Conservation (phyloP, 2,113 vertebrate species). For the Tor tambroides region DNA sequence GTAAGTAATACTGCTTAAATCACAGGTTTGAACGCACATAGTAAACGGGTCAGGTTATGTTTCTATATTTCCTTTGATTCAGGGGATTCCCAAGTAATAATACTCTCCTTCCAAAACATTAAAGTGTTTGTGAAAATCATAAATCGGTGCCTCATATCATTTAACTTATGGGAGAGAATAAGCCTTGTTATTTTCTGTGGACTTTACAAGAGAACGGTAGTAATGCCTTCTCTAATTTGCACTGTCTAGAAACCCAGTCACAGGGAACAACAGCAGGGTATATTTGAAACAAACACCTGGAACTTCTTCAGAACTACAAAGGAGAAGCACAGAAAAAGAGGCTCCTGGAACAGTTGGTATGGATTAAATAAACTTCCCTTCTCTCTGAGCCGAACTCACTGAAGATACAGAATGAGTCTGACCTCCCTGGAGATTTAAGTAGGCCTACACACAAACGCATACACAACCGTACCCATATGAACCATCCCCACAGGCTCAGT, state of each 20-base stretch:
- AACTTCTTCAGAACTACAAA: conserved; percentile 54
- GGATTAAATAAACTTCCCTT: conserved; percentile 49
- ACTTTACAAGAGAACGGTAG: conserved; percentile 42
- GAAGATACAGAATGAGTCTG: conserved; percentile 42
- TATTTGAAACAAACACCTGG: conserved; percentile 59
- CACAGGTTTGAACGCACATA: background rate
- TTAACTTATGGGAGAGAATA: conserved; percentile 21
- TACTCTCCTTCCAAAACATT: background rate
- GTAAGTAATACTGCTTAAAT: background rate
- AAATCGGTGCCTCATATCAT: background rate
- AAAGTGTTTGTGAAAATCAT: background rate
- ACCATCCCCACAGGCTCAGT: conserved; percentile 28
- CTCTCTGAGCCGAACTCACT: conserved; percentile 11
- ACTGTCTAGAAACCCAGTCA: conserved; percentile 36
- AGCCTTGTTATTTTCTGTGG: conserved; percentile 33
- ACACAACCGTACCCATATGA: conserved; percentile 27
- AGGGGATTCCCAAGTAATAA: background rate
- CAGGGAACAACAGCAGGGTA: conserved; percentile 28
- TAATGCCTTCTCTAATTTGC: conserved; percentile 44
- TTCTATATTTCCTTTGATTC: background rate
- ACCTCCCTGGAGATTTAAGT: conserved; percentile 16
- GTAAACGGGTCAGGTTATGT: background rate
- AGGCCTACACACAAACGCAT: conserved; percentile 30
- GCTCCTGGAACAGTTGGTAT: conserved; percentile 44
- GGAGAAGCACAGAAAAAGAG: conserved; percentile 31